Base-by-base conservation (phyloP, 2,888 invertebrate species). In the Lithophane leautieri region DNA sequence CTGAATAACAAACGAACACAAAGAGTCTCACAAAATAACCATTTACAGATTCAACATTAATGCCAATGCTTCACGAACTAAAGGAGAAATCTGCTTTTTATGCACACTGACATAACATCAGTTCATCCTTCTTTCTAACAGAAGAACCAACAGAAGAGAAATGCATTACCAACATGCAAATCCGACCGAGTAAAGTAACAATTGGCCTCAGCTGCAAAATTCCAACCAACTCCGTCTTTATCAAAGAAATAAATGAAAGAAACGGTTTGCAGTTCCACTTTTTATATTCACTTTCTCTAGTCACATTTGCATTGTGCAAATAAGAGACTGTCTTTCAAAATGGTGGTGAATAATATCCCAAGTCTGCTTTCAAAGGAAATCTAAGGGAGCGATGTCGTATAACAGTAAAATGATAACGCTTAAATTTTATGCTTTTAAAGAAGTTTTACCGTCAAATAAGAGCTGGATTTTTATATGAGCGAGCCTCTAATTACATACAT, bases 211-310 rank as follows among this genome's bases (percentile, higher is more conserved):
- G 94, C 93, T 95, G 95, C 90, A 89, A 86, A 86, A 86, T 88
- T 91, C 88, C 86, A 88, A 89, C 86, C 89, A 90, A 90, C 90
- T 93, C 88, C 83, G 87, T 92, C 91, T 92, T 92, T 92, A 93
- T 93, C 93, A 92, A 91, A 93, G 93, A 92, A 93, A 93, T 92
- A 92, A 94, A 94, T 92, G 92, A 93, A 94, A 92, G 93, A 91
- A 90, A 82, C 71, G 73, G 85, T 83, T 86, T 85, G 81, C 83
- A 76, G 78, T 83, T 84, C 82, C 84, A 87, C 86, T 88, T 91
- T 93, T 92, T 92, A 92, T 91, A 91, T 92, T 90, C 90, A 91
- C 90, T 92, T 90, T 90, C 87, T 86, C 87, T 87, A 90, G 88
- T 92, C 91, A 92, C 90, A 92, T 92, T 93, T 93, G 91, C 92